Conservation (phyloP, 2,797 vertebrate genomes). For the Sandelia bainsii region DNA sequence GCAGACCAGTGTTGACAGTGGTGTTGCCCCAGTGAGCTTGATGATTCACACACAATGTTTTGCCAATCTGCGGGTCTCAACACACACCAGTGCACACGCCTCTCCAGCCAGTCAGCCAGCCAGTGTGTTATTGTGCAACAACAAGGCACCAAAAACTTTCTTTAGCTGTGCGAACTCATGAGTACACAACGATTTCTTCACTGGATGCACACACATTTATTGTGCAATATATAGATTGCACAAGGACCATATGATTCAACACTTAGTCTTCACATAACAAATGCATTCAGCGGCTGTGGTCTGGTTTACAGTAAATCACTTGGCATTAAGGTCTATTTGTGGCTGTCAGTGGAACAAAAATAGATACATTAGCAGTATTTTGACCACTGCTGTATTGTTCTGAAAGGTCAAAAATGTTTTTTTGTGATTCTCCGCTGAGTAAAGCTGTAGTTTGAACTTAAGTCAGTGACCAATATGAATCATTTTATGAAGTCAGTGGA, state of each 20-base stretch:
- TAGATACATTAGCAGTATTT: slow-evolving; percentile 3
- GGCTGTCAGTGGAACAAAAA: slow-evolving; percentile 22
- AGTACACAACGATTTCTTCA: slow-evolving; percentile 13
- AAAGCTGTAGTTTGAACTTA: slow-evolving; percentile 8
- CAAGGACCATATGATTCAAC: slow-evolving; percentile 51
- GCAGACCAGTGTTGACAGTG: slow-evolving; percentile 62
- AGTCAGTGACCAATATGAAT: background rate
- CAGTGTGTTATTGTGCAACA: slow-evolving; percentile 54
- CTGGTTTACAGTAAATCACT: slow-evolving; percentile 46
- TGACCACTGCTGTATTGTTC: slow-evolving; percentile 21
- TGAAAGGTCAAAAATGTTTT: slow-evolving; percentile 24
- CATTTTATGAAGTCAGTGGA: background rate
- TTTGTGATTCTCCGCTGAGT: slow-evolving; percentile 11
- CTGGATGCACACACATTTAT: slow-evolving; percentile 31
- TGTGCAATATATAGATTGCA: slow-evolving; percentile 61
- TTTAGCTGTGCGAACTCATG: slow-evolving; percentile 26
- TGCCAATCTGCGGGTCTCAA: slow-evolving; percentile 65
- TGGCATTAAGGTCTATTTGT: slow-evolving; percentile 28
- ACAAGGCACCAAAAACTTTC: slow-evolving; percentile 13
- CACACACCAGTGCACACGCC: slow-evolving; percentile 59
- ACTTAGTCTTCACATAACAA: slow-evolving; percentile 37
- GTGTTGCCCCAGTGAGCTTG: slow-evolving; percentile 53
- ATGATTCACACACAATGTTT: slow-evolving; percentile 68
- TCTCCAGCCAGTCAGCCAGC: slow-evolving; percentile 23
- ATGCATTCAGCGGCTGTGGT: slow-evolving; percentile 40